Evolutionary conservation across 2,888 invertebrate species (phyloP), one percentile per base, ranked within the genome.

Genomic region (Bibio marci): DNA sequence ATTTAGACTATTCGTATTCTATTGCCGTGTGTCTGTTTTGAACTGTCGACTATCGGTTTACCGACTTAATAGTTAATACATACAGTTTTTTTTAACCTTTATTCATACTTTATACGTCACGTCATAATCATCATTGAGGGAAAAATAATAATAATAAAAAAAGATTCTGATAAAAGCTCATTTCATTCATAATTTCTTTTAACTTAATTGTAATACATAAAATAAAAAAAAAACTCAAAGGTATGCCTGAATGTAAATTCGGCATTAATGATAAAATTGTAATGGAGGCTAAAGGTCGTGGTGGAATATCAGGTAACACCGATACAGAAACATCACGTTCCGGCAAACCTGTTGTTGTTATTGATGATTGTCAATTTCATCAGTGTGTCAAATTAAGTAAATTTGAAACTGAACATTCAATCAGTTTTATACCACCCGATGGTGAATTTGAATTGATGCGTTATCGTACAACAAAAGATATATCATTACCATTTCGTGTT

Each of bases 211-310:
- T n/a, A n/a, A n/a, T 6, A 4, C 22, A 22, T 22, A 22, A 22
- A 22, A 22, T 22, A 30, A 19, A 4, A 22, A 22, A 22, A 22
- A 22, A 22, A 22, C 4, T 6, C 4, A 22, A 22, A 61, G 98
- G 98, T 26, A 99, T 99, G 98, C 98, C 98, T 0, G 98, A 98
- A 62, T 99, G 98, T 68, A 99, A 98, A 69, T 98, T 87, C 60
- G 98, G 98, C 13, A 97, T 98, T 55, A 99, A 99, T 55, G 98
- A 99, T 62, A 99, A 98, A 64, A 88, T 98, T 42, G 88, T 97
- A 6, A 92, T 99, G 88, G 98, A 98, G 55, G 79, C 86, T 1
- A 87, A 87, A 57, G 85, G 85, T 3, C 80, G 82, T 51, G 73
- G 79, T 2, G 72, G 71, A 3, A 69, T 76, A 31, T 73, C 75